These are phyloP conservation scores for Centropristis striata DNA, from an alignment of 2,113 vertebrate genomes.

Conservation along the genomic window DNA sequence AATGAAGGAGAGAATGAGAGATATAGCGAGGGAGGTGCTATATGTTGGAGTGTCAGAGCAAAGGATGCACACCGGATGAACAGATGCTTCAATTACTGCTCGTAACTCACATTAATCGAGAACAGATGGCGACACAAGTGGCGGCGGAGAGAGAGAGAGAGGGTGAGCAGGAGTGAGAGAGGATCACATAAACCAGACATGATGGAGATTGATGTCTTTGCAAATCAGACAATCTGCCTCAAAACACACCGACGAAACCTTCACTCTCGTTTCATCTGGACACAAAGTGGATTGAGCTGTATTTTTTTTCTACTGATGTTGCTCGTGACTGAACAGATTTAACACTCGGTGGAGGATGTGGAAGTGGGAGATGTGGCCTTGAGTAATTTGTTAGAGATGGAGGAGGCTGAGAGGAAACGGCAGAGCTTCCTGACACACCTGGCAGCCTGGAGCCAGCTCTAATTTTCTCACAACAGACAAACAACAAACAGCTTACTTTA, in stretches of 20 bases:
- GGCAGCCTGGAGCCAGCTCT: not conserved
- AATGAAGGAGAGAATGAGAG: conserved; percentile 15
- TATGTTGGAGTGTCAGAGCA: conserved; percentile 39
- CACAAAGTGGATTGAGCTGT: conserved; percentile 21
- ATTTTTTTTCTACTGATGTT: not conserved
- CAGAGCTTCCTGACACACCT: conserved; percentile 9
- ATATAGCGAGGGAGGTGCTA: conserved; percentile 9
- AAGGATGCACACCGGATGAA: conserved; percentile 69
- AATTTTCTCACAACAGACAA: not conserved
- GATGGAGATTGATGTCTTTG: conserved; percentile 76
- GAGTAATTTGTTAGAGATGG: conserved; percentile 6
- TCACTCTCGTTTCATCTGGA: conserved; percentile 23
- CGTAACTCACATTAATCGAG: conserved; percentile 82
- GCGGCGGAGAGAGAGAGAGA: conserved; percentile 35
- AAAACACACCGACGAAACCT: conserved; percentile 37
- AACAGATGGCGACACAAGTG: conserved; percentile 80
- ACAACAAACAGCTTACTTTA: not conserved
- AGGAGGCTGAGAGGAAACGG: conserved; percentile 7
- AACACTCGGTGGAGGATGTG: not conserved
- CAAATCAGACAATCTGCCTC: conserved; percentile 58
- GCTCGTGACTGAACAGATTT: conserved; percentile 10
- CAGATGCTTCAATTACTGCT: conserved; percentile 84
- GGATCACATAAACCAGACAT: conserved; percentile 54
- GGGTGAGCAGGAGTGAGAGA: conserved; percentile 18
- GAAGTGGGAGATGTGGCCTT: not conserved